Evolutionary conservation across 2,113 vertebrate species (phyloP), one percentile per base, ranked within the genome.

Genomic region (Alligator sinensis): DNA sequence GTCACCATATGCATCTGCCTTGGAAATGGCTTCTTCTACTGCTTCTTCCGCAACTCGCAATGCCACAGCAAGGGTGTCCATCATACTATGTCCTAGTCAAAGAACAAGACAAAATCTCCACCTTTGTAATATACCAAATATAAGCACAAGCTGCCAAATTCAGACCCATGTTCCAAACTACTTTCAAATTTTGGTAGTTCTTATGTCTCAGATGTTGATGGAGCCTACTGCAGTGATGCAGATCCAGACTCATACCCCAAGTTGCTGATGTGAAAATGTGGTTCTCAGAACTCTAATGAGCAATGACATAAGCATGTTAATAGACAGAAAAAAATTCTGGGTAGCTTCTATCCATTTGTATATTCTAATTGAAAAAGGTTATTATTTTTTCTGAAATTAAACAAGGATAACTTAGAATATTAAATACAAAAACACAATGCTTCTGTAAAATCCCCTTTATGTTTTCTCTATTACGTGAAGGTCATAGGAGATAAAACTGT

Each of bases 41-140:
- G 99, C 99, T 95, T 99, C 99, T 91, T 99, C 99, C 91, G 99
- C 99, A 92, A 99, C 99, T 28, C 99, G 98, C 62, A 99, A 97
- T 81, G 99, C 99, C 11, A 99, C 99, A 81, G 99, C 98, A 98
- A 99, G 97, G 2, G 99, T 99, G 96, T 99, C 99, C 97, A 99
- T 99, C 98, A 99, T 98, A 96, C 99, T 99, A 97, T 99, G 99
- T 96, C 99, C 99, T 98, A 87, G 66, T 80, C 6, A 30, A 92
- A 90, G 85, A 95, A 95, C 11, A 95, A 93, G 80, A 89, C 24
- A 93, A 95, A 96, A 47, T 5, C 59, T 84, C 17, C n/a, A 47
- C 19, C n/a, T 74, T 79, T 77, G 78, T 89, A 28, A 61, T 14
- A 47, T 7, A 62, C 1, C 0, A 77, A 3, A 79, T 60, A 84